These are phyloP conservation scores for Andricus grossulariae DNA, from an alignment of 1,140 invertebrate genomes.

Conservation along the genomic window DNA sequence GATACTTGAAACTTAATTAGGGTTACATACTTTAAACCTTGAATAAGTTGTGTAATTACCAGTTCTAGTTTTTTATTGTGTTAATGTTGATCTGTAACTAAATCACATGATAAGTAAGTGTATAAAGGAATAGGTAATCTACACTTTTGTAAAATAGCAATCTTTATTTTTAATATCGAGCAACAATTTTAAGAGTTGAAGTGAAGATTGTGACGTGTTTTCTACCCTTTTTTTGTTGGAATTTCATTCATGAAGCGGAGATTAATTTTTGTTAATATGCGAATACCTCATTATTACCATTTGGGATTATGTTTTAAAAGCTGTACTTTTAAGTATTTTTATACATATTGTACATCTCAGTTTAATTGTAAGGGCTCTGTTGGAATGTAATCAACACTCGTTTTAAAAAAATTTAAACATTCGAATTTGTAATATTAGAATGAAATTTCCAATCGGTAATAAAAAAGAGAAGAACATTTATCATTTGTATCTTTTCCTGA, in stretches of 20 bases:
- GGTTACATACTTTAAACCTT: background rate
- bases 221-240: background rate
- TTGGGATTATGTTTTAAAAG: background rate
- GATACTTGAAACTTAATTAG: background rate
- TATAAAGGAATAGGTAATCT: no score
- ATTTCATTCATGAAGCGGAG: background rate
- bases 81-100: no score
- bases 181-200: no score
- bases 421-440: background rate
- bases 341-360: background rate
- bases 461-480: no score
- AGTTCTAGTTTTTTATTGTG: background rate
- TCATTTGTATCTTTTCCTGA: no score
- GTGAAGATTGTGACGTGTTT: no score
- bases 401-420: background rate
- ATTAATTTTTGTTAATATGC: background rate
- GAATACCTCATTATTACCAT: background rate
- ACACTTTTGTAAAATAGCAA: no score
- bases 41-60: slow-evolving; percentile 23
- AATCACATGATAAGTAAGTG: no score
- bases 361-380: background rate
- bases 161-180: no score
- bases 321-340: slow-evolving; percentile 20
- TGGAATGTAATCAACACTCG: background rate
- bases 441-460: no score